Evolutionary conservation across 2,797 vertebrate species (phyloP).

Genomic region (Anableps anableps): DNA sequence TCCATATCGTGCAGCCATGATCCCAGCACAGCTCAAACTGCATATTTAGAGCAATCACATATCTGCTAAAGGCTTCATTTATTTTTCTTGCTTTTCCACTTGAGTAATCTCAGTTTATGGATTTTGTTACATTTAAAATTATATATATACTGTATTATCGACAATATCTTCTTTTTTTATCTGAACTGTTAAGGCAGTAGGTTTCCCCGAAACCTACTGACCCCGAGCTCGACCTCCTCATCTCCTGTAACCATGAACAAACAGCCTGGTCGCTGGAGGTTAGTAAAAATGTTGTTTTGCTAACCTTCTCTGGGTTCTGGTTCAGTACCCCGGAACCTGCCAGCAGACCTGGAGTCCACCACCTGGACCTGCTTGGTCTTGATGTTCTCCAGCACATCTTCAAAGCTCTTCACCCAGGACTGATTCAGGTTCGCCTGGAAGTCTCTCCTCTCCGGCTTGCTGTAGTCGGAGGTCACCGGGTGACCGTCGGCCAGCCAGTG

Average conservation of each 20-base stretch:
- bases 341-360: slow-evolving; percentile 88
- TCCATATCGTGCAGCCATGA: neutral
- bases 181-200: neutral
- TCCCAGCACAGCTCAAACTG: neutral
- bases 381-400: slow-evolving; percentile 89
- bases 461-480: slow-evolving; percentile 79
- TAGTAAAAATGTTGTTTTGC: neutral
- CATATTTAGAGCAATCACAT: neutral
- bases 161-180: neutral
- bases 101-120: neutral
- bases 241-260: neutral
- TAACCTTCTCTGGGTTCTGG: slow-evolving; percentile 79
- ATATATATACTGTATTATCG: neutral
- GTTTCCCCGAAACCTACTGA: no score
- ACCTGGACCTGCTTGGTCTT: slow-evolving; percentile 81
- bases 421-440: slow-evolving; percentile 80
- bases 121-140: neutral
- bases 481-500: slow-evolving; percentile 87
- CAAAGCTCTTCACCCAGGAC: slow-evolving; percentile 88
- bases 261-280: neutral
- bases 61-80: neutral
- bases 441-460: slow-evolving; percentile 61
- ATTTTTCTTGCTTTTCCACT: neutral
- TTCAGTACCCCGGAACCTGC: slow-evolving; percentile 87
- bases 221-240: no score